Percentiles rank a stretch among this genome's conserved stretches.
phyloP scores from a whole-genome alignment of 2,888 invertebrate genomes.

The Galerucella nymphaeae region DNA sequence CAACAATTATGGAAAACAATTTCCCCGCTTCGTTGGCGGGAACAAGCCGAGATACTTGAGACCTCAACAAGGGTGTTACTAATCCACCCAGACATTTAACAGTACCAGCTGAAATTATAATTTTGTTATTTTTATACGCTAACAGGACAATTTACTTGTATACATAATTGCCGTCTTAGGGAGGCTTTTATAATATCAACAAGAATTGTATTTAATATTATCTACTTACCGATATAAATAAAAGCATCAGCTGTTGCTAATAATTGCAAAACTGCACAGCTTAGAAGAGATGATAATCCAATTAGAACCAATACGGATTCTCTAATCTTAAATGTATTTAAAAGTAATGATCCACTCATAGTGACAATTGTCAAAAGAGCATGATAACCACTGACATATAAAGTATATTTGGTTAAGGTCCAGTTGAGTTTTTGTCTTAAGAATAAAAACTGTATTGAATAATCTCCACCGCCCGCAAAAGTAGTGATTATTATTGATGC shows the following conservation, averaged over 20 bases:
- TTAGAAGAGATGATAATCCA: slow-evolving; percentile 60
- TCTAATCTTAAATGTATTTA: slow-evolving; percentile 65
- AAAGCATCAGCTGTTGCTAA: slow-evolving; percentile 66
- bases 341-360: slow-evolving; percentile 69
- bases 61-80: slow-evolving; percentile 69
- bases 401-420: slow-evolving; percentile 73
- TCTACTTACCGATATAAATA: slow-evolving; percentile 68
- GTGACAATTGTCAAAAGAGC: slow-evolving; percentile 69
- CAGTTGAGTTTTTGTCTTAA: slow-evolving; percentile 74
- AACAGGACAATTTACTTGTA: no score
- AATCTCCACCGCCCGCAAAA: slow-evolving; percentile 65
- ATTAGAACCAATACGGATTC: slow-evolving; percentile 65
- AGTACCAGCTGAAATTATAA: slow-evolving; percentile 62
- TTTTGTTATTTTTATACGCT: no score
- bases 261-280: slow-evolving; percentile 58
- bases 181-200: no score
- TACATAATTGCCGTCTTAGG: no score
- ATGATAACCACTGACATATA: slow-evolving; percentile 68
- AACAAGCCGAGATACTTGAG: slow-evolving; percentile 72
- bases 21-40: slow-evolving; percentile 70
- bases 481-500: slow-evolving; percentile 60
- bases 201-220: no score
- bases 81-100: slow-evolving; percentile 68
- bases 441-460: slow-evolving; percentile 71
- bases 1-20: slow-evolving; percentile 75